Percentiles rank a stretch among this genome's conserved stretches.
phyloP scores from a whole-genome alignment of 2,797 vertebrate genomes.

The Helarctos malayanus region DNA sequence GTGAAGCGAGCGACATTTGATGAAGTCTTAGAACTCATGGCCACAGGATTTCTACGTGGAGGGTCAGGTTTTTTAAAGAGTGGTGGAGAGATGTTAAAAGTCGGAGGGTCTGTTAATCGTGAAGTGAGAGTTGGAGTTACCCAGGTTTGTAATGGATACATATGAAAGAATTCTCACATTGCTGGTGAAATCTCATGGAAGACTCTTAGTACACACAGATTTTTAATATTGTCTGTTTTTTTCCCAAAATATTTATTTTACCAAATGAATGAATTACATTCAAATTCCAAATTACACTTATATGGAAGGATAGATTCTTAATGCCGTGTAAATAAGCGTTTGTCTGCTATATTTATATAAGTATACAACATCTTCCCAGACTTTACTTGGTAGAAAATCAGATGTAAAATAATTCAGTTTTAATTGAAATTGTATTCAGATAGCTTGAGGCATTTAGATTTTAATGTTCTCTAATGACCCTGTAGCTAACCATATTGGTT shows the following conservation, averaged over 20 bases:
- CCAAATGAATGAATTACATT: constrained; percentile 43
- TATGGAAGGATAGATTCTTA: background rate
- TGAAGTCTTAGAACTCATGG: constrained; percentile 98
- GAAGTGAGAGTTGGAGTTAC: constrained; percentile 99
- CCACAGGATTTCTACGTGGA: constrained; percentile 97
- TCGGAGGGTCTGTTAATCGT: constrained; percentile 97
- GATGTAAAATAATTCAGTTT: constrained; percentile 43
- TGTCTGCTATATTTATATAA: constrained; percentile 3
- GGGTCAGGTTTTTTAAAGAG: constrained; percentile 99
- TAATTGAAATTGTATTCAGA: constrained; percentile 43
- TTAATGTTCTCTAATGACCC: background rate
- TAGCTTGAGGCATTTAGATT: constrained; percentile 44
- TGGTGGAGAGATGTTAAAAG: constrained; percentile 99
- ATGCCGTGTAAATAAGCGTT: background rate
- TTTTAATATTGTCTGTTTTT: constrained; percentile 29
- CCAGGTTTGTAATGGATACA: constrained; percentile 92
- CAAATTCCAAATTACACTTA: constrained; percentile 23
- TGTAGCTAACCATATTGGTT: background rate
- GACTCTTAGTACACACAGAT: background rate
- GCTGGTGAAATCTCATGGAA: background rate
- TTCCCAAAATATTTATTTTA: constrained; percentile 59
- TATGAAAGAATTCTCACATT: background rate
- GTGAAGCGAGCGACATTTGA: constrained; percentile 97
- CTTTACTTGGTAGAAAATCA: constrained; percentile 45
- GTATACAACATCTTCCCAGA: background rate